These are phyloP conservation scores for Mesorhabditis sp. DNA, from an alignment of 2,888 invertebrate genomes.

Conservation along the genomic window DNA sequence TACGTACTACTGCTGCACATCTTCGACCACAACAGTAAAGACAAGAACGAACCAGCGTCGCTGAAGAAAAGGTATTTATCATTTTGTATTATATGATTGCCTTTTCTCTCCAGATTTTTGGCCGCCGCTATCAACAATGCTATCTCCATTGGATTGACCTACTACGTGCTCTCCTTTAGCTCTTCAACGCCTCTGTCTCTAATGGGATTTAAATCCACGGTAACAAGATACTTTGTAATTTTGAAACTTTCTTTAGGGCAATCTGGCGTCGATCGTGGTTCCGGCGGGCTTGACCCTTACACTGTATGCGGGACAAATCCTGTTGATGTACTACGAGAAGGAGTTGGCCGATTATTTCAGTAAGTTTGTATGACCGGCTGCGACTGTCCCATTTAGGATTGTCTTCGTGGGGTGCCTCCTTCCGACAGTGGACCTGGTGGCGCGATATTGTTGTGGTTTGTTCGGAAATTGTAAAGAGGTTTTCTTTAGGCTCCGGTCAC, in stretches of 20 bases:
- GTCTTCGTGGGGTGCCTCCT: conserved; percentile 29
- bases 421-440: conserved; percentile 32
- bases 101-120: conserved; percentile 19
- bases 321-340: conserved; percentile 35
- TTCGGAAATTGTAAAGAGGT: conserved; percentile 3
- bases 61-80: conserved; percentile 24
- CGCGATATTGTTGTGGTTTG: conserved; percentile 39
- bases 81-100: neutral
- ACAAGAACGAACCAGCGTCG: conserved; percentile 30
- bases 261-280: conserved; percentile 18
- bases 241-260: neutral
- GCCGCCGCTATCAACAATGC: conserved; percentile 29
- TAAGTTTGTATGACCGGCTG: conserved; percentile 13
- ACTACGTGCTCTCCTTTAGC: conserved; percentile 18
- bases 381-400: conserved; percentile 21
- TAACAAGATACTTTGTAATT: conserved; percentile 10
- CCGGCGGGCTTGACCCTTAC: conserved; percentile 34
- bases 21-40: conserved; percentile 27
- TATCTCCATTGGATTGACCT: conserved; percentile 21
- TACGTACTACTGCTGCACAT: conserved; percentile 29
- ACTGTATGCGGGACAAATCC: conserved; percentile 44
- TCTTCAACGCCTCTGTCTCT: conserved; percentile 17
- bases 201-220: conserved; percentile 41
- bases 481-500: conserved; percentile 48
- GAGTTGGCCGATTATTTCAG: conserved; percentile 30